A percentile compares a stretch with the other conserved stretches of the same genome.
These are phyloP conservation scores for Tetanocera ferruginea DNA, from an alignment of 2,888 invertebrate genomes.

Conservation along the genomic window DNA sequence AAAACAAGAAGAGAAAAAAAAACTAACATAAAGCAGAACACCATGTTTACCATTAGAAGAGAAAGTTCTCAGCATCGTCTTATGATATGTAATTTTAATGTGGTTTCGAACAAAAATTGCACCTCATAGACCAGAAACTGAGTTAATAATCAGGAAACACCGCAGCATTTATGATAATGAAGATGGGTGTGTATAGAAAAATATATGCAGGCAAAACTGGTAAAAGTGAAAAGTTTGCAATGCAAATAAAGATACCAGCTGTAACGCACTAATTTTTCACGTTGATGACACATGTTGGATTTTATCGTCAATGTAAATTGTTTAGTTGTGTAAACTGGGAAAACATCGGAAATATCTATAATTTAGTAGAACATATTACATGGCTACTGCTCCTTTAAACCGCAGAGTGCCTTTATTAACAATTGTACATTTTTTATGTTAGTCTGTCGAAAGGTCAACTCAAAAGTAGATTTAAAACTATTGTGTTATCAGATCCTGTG, in stretches of 20 bases:
- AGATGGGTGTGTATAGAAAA: not conserved
- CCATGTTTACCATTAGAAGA: constrained; percentile 61
- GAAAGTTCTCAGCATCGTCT: constrained; percentile 58
- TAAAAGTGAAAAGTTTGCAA: not conserved
- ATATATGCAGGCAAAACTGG: not conserved
- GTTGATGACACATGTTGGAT: no score
- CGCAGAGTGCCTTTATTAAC: no score
- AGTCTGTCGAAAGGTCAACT: no score
- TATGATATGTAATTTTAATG: not conserved
- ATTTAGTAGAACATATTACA: no score
- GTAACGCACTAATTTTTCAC: no score
- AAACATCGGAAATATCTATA: no score
- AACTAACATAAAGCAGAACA: constrained; percentile 13
- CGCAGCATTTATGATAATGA: not conserved
- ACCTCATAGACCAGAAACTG: constrained; percentile 55
- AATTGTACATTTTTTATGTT: no score
- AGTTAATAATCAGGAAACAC: not conserved
- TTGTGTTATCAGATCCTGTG: no score
- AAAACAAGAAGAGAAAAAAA: constrained; percentile 18
- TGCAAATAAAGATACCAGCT: not conserved
- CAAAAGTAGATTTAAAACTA: no score
- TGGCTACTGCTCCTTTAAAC: no score
- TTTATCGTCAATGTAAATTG: no score
- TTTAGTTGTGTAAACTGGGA: no score
- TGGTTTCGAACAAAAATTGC: constrained; percentile 49